These are phyloP conservation scores for Lysandra bellargus DNA, from an alignment of 2,888 invertebrate species.

Conservation along the genomic window DNA sequence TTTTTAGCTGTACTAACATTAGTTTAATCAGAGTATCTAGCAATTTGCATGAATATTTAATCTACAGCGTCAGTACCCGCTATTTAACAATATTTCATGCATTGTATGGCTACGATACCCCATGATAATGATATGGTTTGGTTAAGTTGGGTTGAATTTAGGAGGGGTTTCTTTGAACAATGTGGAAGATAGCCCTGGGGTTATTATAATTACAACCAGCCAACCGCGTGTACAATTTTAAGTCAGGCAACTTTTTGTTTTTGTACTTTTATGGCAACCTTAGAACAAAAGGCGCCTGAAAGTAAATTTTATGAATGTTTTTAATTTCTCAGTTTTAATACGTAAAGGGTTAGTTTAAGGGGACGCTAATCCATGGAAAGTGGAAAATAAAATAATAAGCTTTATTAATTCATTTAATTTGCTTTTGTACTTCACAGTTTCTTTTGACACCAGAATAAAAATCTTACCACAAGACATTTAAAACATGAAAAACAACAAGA, in stretches of 20 bases:
- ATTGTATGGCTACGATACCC: slow-evolving; percentile 19
- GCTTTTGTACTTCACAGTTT: too few relatives aligned
- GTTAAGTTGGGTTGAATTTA: background rate
- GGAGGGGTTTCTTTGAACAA: slow-evolving; percentile 27
- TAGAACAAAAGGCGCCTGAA: background rate
- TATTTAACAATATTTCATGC: slow-evolving; percentile 19
- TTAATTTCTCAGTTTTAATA: too few relatives aligned
- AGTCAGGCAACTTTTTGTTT: slow-evolving; percentile 7
- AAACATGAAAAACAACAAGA: too few relatives aligned
- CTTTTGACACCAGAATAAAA: too few relatives aligned
- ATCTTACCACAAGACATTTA: too few relatives aligned
- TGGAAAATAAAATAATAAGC: too few relatives aligned
- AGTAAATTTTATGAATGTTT: too few relatives aligned
- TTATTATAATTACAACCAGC: slow-evolving; percentile 4
- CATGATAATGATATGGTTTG: slow-evolving; percentile 20
- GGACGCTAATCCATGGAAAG: too few relatives aligned
- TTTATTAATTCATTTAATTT: too few relatives aligned
- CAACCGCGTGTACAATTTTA: background rate
- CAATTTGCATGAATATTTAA: background rate
- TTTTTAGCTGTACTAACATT: too few relatives aligned
- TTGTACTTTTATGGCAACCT: background rate
- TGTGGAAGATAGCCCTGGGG: slow-evolving; percentile 9
- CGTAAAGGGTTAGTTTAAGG: too few relatives aligned
- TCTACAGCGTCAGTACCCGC: background rate
- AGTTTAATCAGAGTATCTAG: too few relatives aligned